phyloP scores from a whole-genome alignment of 2,888 invertebrate species.

The Epinotia ramella region DNA sequence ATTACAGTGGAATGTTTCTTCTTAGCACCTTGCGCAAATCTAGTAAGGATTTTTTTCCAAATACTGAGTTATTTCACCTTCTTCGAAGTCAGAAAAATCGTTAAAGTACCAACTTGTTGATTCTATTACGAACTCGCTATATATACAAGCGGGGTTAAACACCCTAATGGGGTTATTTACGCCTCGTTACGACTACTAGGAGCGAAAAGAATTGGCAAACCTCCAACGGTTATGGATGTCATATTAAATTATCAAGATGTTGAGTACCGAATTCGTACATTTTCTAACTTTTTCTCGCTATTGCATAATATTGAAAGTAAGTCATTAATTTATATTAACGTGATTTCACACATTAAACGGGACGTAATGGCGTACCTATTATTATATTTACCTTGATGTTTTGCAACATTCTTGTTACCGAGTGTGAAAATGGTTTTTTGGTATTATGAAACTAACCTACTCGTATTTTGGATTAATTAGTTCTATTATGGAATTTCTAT shows the following conservation, averaged over 20 bases:
- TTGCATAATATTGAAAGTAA: neutral
- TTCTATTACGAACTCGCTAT: constrained; percentile 31
- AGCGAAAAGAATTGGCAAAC: constrained; percentile 31
- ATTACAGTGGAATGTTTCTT: neutral
- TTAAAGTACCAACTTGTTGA: constrained; percentile 27
- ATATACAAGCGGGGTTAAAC: constrained; percentile 20
- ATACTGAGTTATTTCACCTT: neutral
- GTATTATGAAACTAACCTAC: too few species aligned
- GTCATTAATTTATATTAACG: neutral
- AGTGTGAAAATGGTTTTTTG: too few species aligned
- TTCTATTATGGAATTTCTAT: too few species aligned
- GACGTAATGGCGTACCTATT: too few species aligned
- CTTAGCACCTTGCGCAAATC: neutral
- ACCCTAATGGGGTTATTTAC: constrained; percentile 33
- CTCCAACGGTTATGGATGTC: constrained; percentile 28
- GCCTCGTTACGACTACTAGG: constrained; percentile 15
- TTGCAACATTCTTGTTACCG: too few species aligned
- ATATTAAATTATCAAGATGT: constrained; percentile 7
- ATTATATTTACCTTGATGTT: too few species aligned
- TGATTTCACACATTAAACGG: neutral
- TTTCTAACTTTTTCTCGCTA: neutral
- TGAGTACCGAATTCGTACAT: neutral
- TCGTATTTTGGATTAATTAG: too few species aligned
- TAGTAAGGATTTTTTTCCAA: neutral
- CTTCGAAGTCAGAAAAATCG: neutral